Conservation (phyloP, 1,140 invertebrate genomes). For the Drosophila micromelanica region DNA sequence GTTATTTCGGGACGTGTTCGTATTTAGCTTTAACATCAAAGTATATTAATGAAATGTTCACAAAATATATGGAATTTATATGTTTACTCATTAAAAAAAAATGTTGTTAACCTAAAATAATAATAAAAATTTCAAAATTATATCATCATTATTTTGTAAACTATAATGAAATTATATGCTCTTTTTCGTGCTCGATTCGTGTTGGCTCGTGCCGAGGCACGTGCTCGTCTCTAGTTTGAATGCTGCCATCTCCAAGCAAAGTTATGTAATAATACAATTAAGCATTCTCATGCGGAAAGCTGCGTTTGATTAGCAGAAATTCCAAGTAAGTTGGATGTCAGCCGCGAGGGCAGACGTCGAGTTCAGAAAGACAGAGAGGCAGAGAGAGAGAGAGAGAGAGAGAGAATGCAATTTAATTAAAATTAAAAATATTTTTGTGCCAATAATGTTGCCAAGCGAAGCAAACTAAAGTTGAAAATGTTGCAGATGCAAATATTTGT, state of each 20-base stretch:
- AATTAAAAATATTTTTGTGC: slow-evolving; percentile 63
- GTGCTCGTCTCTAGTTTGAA: neutral
- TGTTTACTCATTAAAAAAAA: too few species aligned
- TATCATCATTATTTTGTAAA: too few species aligned
- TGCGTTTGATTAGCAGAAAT: slow-evolving; percentile 76
- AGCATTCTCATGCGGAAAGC: slow-evolving; percentile 71
- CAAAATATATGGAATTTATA: too few species aligned
- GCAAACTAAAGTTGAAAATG: slow-evolving; percentile 37
- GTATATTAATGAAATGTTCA: too few species aligned
- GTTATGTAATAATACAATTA: slow-evolving; percentile 80
- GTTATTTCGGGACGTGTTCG: too few species aligned
- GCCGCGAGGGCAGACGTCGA: slow-evolving; percentile 7
- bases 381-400: slow-evolving; percentile 20
- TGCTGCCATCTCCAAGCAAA: slow-evolving; percentile 20
- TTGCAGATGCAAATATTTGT: neutral
- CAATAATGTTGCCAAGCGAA: slow-evolving; percentile 48
- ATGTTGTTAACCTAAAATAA: too few species aligned
- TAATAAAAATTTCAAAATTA: too few species aligned
- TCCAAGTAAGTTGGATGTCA: slow-evolving; percentile 56
- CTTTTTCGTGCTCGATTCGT: neutral
- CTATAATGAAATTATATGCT: too few species aligned
- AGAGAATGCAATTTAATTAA: slow-evolving; percentile 76
- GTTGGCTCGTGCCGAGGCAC: too few species aligned
- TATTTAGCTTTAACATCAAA: too few species aligned
- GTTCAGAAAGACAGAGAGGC: slow-evolving; percentile 27